Evolutionary conservation across 2,797 vertebrate species (phyloP).

Genomic region (Gallinago stenura): DNA sequence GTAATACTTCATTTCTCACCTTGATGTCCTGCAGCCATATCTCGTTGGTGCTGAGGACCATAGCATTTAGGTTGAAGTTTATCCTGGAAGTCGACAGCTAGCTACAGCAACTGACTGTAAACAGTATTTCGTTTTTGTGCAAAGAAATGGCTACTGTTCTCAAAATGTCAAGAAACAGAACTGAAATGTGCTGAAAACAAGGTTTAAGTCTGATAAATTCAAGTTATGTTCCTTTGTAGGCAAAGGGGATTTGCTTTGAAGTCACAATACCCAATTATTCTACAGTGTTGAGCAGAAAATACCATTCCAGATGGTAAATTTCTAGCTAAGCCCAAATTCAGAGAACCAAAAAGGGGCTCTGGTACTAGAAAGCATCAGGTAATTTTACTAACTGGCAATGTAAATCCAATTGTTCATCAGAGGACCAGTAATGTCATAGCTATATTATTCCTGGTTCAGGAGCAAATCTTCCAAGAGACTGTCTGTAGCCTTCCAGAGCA

Average conservation of each 20-base stretch:
- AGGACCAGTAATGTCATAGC: not conserved
- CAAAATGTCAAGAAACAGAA: not conserved
- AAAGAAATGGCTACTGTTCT: not conserved
- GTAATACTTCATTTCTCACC: not conserved
- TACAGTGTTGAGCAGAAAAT: not conserved
- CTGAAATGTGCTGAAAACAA: not conserved
- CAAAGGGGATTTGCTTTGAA: not conserved
- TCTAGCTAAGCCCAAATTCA: not conserved
- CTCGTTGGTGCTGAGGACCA: not conserved
- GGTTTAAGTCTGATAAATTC: not conserved
- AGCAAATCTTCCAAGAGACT: not conserved
- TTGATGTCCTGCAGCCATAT: not conserved
- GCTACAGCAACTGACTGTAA: not conserved
- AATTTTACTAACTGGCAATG: not conserved
- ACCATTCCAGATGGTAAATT: not conserved
- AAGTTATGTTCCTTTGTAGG: not conserved
- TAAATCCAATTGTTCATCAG: not conserved
- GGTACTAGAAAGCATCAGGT: not conserved
- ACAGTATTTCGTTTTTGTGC: not conserved
- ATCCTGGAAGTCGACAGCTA: not conserved
- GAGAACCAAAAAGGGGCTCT: not conserved
- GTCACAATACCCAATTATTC: not conserved
- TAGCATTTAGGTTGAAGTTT: not conserved
- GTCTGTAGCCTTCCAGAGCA: not conserved
- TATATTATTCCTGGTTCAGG: not conserved